Evolutionary conservation across 2,113 vertebrate genomes (phyloP).

Genomic region (Oenanthe oenanthe): DNA sequence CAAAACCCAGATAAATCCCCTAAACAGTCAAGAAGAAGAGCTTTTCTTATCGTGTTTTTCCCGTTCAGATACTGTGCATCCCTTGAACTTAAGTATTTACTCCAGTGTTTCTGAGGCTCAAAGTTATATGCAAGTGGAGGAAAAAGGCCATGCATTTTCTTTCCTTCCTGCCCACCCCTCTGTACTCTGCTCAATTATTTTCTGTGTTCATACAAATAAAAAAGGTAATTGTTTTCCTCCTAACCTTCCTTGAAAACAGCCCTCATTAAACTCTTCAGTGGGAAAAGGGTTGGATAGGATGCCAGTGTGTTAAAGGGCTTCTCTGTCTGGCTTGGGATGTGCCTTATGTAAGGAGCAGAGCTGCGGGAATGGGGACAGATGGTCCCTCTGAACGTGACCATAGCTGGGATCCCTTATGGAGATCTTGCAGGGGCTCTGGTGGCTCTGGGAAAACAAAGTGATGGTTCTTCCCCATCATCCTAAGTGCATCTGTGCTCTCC

Average conservation of each 20-base stretch:
- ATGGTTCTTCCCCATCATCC: not conserved
- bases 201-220: not conserved
- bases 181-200: not conserved
- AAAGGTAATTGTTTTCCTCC: constrained; percentile 21
- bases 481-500: not conserved
- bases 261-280: constrained; percentile 21
- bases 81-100: not conserved
- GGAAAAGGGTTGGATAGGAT: not conserved
- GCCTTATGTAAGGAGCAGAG: constrained; percentile 5
- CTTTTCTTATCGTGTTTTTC: not conserved
- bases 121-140: not conserved
- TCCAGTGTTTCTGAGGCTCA: not conserved
- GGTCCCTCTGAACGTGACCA: fast-evolving
- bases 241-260: not conserved
- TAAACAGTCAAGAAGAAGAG: not conserved
- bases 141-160: not conserved
- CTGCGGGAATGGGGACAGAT: not conserved
- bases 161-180: not conserved
- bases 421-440: not conserved
- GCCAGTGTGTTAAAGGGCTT: not conserved
- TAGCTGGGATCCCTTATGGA: not conserved
- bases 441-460: not conserved
- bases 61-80: not conserved
- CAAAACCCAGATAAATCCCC: not conserved
- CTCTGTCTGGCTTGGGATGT: not conserved